Base-by-base conservation (phyloP, 2,888 invertebrate genomes). In the Tetrapedia diversipes region DNA sequence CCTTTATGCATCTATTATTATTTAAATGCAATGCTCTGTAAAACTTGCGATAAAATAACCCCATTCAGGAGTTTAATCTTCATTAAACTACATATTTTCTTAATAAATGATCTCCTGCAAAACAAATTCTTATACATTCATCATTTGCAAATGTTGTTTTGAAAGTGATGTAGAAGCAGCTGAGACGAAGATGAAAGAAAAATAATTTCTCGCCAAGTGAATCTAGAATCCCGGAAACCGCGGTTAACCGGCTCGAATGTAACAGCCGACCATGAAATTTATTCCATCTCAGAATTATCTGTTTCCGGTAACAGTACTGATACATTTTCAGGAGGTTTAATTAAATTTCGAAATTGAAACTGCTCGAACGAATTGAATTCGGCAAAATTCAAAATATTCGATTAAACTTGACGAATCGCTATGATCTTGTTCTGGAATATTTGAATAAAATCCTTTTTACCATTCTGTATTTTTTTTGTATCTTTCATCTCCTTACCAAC, bases 261-360 rank as follows among this genome's bases (percentile, higher is more conserved):
- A 22, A 65, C 34, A 14, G 29, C 29, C 29, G n/a, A 45, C 56
- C 59, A 22, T 11, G 19, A 47, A 59, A 49, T 59, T 39, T 49
- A 39, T 59, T 49, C 19, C 39, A 39, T 41, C 37, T n/a, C 8
- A 19, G 16, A 67, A 67, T 67, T 60, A 60, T 51, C 32, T 60
- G 49, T 22, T 67, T 27, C n/a, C 16, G 32, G 49, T 47, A n/a
- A 43, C 43, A 6, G 47, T 0, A 34, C 34, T 57, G 67, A 59
- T 59, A 49, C 22, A 67, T 41, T 41, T 60, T 68, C 51, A 32
- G 2, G 14, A 0, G 67, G 16, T 68, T 68, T 60, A 34, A 68
- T 51, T 51, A 68, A 68, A 68, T 51, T 51, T 60, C 34, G 61
- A 68, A 61, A 61, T 27, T 68, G 61, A 29, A 68, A 68, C 51